These are phyloP conservation scores for Acridotheres tristis DNA, from an alignment of 2,797 vertebrate genomes.

Conservation along the genomic window DNA sequence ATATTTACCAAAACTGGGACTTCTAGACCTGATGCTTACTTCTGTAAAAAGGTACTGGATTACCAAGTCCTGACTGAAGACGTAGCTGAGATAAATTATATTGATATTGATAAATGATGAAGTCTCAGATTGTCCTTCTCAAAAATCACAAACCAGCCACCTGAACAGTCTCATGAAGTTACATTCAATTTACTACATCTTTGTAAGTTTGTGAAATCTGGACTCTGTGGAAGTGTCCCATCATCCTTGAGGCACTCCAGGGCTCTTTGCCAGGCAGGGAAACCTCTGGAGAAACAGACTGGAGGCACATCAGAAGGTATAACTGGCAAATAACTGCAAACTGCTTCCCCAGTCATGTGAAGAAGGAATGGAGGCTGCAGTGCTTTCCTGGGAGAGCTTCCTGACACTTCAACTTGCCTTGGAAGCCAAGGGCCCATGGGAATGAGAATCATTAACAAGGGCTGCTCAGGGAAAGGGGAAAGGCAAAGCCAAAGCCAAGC, in stretches of 20 bases:
- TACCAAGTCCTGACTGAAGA: background rate
- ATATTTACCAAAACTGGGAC: background rate
- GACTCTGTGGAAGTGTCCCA: background rate
- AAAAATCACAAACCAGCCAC: background rate
- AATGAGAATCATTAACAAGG: background rate
- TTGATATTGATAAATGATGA: too few relatives aligned
- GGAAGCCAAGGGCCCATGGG: background rate
- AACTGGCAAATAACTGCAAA: background rate
- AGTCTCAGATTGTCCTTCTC: background rate
- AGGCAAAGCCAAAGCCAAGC: background rate
- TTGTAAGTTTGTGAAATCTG: background rate
- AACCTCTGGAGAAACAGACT: background rate
- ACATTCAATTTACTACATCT: background rate
- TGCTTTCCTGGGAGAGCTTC: background rate
- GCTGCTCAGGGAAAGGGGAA: background rate
- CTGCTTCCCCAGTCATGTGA: background rate
- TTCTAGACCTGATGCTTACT: background rate
- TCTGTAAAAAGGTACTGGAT: background rate
- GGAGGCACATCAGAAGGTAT: background rate
- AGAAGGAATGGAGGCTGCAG: background rate
- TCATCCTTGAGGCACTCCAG: background rate
- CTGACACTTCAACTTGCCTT: background rate
- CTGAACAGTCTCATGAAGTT: background rate
- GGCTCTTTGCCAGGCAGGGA: background rate
- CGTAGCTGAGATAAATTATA: background rate